Conservation (phyloP, 2,888 invertebrate genomes). For the Strigamia maritima region DNA sequence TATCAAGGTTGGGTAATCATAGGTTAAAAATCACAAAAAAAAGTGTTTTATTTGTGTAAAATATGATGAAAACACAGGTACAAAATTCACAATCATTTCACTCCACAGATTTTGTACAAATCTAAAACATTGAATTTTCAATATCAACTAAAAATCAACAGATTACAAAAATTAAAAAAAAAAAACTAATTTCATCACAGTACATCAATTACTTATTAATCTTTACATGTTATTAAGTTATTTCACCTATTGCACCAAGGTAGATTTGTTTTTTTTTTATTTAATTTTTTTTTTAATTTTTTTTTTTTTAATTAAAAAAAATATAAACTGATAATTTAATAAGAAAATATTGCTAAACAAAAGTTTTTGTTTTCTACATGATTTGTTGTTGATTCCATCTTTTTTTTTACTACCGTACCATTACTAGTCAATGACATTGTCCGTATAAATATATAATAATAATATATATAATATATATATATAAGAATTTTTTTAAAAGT, state of each 20-base stretch:
- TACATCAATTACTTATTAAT: neutral
- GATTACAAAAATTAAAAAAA: too few species aligned
- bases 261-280: neutral
- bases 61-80: slow-evolving; percentile 28
- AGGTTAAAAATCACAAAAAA: too few species aligned
- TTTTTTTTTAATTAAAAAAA: neutral
- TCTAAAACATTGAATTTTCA: too few species aligned
- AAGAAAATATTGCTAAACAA: slow-evolving; percentile 24
- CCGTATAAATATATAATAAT: slow-evolving; percentile 14
- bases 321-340: neutral
- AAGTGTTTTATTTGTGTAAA: neutral
- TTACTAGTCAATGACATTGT: slow-evolving; percentile 20
- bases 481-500: neutral
- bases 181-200: slow-evolving; percentile 8
- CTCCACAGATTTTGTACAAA: slow-evolving; percentile 12
- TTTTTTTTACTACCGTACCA: neutral
- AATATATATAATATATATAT: neutral
- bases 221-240: too few species aligned
- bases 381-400: neutral
- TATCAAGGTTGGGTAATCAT: too few species aligned
- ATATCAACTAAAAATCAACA: too few species aligned
- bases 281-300: neutral
- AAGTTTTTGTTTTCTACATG: neutral
- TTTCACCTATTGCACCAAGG: neutral
- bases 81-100: neutral